phyloP scores from a whole-genome alignment of 2,797 vertebrate genomes.

The Enteromius fasciolatus region DNA sequence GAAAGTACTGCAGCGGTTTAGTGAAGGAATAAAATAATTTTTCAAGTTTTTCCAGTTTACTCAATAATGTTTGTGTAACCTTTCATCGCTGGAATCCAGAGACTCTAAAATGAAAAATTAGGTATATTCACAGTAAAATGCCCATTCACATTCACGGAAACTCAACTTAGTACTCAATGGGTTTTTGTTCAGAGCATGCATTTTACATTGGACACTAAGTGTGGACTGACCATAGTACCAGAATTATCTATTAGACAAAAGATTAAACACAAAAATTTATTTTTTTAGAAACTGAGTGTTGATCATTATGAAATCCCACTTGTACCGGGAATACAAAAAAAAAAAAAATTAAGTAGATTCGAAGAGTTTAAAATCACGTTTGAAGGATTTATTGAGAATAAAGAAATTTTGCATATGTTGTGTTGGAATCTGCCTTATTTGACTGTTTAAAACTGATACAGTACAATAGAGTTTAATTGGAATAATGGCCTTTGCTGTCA shows the following conservation, averaged over 20 bases:
- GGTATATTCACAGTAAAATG: not conserved
- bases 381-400: not conserved
- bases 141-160: not conserved
- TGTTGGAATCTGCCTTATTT: not conserved
- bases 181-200: not conserved
- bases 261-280: not conserved
- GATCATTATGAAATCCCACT: too few relatives aligned
- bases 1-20: not conserved
- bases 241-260: not conserved
- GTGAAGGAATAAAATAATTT: constrained; percentile 21
- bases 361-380: not conserved
- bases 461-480: not conserved
- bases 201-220: not conserved
- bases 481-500: not conserved
- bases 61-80: constrained; percentile 29
- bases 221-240: not conserved
- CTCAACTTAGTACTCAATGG: not conserved
- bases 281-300: too few relatives aligned
- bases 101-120: not conserved
- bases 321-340: too few relatives aligned
- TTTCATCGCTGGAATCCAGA: not conserved
- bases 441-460: not conserved
- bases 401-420: not conserved
- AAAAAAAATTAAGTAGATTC: too few relatives aligned
- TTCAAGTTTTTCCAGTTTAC: constrained; percentile 27